Percentiles rank a stretch among this genome's conserved stretches.
Evolutionary conservation across 2,888 invertebrate genomes (phyloP).

Genomic region (Carpatolechia fugitivella): DNA sequence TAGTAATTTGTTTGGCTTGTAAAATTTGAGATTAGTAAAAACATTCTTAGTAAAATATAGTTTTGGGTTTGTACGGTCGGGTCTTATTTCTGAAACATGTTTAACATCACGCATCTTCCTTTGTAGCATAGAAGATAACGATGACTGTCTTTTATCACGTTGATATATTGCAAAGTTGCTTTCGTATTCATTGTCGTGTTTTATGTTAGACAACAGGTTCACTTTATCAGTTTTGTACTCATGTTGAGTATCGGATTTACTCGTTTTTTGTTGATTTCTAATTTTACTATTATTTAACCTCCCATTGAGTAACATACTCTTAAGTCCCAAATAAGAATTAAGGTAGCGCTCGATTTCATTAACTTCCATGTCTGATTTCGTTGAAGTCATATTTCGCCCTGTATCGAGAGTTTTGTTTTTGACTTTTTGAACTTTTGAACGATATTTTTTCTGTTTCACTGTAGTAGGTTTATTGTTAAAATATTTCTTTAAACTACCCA

Average conservation of each 20-base stretch:
- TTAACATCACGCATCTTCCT: too few relatives aligned
- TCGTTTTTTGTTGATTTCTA: background rate
- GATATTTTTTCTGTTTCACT: background rate
- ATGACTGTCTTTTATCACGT: too few relatives aligned
- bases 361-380: background rate
- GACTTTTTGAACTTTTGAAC: background rate
- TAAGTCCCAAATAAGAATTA: background rate
- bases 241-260: background rate
- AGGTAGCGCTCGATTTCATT: background rate
- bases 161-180: too few relatives aligned
- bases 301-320: background rate
- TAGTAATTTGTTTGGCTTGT: too few relatives aligned
- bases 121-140: too few relatives aligned
- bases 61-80: too few relatives aligned
- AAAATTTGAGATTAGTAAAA: too few relatives aligned
- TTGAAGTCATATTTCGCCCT: background rate
- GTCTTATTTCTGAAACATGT: too few relatives aligned
- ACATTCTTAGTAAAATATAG: too few relatives aligned
- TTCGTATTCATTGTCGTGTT: too few relatives aligned
- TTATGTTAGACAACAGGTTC: too few relatives aligned
- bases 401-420: background rate
- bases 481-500: background rate
- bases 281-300: background rate
- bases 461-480: background rate
- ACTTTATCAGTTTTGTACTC: too few relatives aligned